Conservation (phyloP, 2,888 invertebrate species). For the Capitulum mitella region DNA sequence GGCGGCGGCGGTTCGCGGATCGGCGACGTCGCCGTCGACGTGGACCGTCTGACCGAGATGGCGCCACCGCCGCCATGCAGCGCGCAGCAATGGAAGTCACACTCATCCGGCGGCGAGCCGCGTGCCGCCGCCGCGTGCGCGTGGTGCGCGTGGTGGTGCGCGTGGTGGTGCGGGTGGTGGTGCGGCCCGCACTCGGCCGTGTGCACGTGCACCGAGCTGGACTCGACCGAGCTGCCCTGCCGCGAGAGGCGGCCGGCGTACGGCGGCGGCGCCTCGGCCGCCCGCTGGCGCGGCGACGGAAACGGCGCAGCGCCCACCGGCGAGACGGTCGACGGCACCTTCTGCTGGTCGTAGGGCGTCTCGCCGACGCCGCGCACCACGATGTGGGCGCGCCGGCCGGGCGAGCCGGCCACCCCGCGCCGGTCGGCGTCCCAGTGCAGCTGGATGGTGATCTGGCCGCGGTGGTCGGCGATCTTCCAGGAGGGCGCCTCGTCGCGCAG, state of each 20-base stretch:
- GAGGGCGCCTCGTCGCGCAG: slow-evolving; percentile 71
- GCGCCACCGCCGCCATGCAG: slow-evolving; percentile 74
- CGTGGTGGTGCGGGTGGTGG: slow-evolving; percentile 44
- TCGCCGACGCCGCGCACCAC: slow-evolving; percentile 26
- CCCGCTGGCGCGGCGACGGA: not conserved
- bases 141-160: slow-evolving; percentile 50
- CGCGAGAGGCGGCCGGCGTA: slow-evolving; percentile 45
- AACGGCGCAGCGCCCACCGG: not conserved
- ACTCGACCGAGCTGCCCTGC: slow-evolving; percentile 59
- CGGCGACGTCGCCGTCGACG: slow-evolving; percentile 85
- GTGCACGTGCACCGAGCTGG: slow-evolving; percentile 66
- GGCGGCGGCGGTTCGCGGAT: slow-evolving; percentile 58
- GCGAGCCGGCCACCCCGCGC: slow-evolving; percentile 8
- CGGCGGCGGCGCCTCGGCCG: not conserved
- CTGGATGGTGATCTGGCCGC: slow-evolving; percentile 92
- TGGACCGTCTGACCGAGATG: slow-evolving; percentile 54
- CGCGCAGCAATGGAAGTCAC: slow-evolving; percentile 93
- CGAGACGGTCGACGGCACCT: not conserved
- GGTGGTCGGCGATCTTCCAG: slow-evolving; percentile 98
- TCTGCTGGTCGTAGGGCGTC: slow-evolving; percentile 20
- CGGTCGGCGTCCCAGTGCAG: slow-evolving; percentile 72
- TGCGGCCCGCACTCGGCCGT: slow-evolving; percentile 69
- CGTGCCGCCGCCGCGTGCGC: slow-evolving; percentile 27
- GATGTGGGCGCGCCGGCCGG: slow-evolving; percentile 32
- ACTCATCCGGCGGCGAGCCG: slow-evolving; percentile 48